Percentiles rank a stretch among this genome's conserved stretches.
phyloP scores from a whole-genome alignment of 2,113 vertebrate genomes.

The Channa argus region DNA sequence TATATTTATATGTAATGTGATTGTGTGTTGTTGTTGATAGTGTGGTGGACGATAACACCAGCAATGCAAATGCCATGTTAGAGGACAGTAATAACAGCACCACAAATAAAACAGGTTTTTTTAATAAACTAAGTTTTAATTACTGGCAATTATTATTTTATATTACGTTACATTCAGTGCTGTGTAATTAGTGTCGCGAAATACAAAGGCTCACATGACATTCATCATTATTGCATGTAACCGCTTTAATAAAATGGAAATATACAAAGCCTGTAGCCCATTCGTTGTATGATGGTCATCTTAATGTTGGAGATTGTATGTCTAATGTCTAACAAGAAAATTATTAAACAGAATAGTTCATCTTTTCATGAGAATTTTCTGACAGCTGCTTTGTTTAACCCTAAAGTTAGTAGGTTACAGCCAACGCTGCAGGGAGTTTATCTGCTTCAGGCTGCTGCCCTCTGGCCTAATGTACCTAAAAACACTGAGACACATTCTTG shows the following conservation, averaged over 20 bases:
- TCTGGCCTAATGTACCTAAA: not conserved
- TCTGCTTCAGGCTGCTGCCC: not conserved
- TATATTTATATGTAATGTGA: too few relatives aligned
- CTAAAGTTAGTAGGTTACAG: conserved; percentile 2
- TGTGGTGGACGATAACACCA: conserved; percentile 4
- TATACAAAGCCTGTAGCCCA: too few relatives aligned
- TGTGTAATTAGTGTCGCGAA: not conserved
- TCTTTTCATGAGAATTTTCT: not conserved
- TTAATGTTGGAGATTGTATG: too few relatives aligned
- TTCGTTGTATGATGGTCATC: too few relatives aligned
- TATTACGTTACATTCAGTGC: not conserved
- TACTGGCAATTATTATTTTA: not conserved
- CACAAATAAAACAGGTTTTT: not conserved
- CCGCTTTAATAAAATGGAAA: too few relatives aligned
- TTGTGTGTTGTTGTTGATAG: not conserved
- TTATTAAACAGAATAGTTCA: too few relatives aligned
- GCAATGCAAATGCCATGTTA: not conserved
- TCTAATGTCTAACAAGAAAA: too few relatives aligned
- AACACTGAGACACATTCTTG: not conserved
- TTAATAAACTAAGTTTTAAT: not conserved
- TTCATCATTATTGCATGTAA: too few relatives aligned
- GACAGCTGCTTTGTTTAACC: not conserved
- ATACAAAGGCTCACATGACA: not conserved
- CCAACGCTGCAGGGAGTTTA: not conserved
- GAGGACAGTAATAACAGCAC: not conserved